Base-by-base conservation (phyloP, 1,140 invertebrate genomes). In the Anadara kagoshimensis region DNA sequence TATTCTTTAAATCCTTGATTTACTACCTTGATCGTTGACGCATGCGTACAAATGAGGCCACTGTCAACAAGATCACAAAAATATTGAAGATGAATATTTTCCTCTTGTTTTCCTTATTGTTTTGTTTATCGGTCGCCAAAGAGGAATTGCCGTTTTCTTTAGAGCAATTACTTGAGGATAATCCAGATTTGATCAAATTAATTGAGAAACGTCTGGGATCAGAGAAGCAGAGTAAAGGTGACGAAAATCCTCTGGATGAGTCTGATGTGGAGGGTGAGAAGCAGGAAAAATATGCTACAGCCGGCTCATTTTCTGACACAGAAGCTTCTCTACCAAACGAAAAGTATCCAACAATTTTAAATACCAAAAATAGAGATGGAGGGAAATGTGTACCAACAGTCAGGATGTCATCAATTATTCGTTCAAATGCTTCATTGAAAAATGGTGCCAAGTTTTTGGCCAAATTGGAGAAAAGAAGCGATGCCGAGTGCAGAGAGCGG, bases 391-490 rank as follows among this genome's bases (percentile, higher is more conserved):
- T 36, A 36, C 29, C 29, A 36, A 36, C 2, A 36, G 29, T 36
- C 29, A 36, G 29, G 7, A 36, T 36, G 29, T 36, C 29, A 36
- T 67, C 66, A 12, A 85, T 85, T 22, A 85, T 85, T 16, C 77
- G 71, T 72, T 75, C 79, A 43, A 78, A 78, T 26, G 73, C 75
- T 3, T 85, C 83, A 20, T 56, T 75, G 29, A 62, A 69, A 16
- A 75, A 73, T 24, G 82, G 79, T 29, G 81, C 83, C 24, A 51
- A 65, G 51, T 82, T 80, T 76, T 43, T 85, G 16, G 73, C 69
- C 53, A 79, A 66, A 0, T 56, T 68, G 12, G 57, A 77, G 44
- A 56, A 69, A 1, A 56, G 54, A 58, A 76, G 61, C 5, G 77
- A 76, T 22, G 53, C 67, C 26, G 76, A 77, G 12, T 85, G 83